These are phyloP conservation scores for Illadopsis cleaveri DNA, from an alignment of 2,113 vertebrate species.

Conservation along the genomic window DNA sequence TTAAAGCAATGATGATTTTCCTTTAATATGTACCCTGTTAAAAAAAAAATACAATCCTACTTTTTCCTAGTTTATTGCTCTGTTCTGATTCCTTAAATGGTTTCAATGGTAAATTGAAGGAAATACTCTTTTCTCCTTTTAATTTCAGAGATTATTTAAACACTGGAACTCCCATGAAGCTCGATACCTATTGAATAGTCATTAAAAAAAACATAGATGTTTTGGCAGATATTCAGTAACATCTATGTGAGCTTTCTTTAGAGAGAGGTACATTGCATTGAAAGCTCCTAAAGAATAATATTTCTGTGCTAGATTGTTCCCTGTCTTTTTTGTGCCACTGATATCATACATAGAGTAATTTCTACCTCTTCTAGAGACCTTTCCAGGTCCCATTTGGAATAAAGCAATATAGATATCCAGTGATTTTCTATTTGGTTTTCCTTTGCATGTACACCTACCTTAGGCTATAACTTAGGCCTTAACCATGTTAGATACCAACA, in stretches of 20 bases:
- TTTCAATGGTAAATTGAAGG: neutral
- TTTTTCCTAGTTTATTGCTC: neutral
- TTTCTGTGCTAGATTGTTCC: neutral
- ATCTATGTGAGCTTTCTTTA: neutral
- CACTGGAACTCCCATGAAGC: neutral
- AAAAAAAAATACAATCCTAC: neutral
- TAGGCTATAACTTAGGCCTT: neutral
- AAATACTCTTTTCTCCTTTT: neutral
- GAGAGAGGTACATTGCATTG: neutral
- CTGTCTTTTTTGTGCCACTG: neutral
- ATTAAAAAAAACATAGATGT: rapidly evolving
- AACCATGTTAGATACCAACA: neutral
- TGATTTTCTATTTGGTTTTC: neutral
- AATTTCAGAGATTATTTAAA: neutral
- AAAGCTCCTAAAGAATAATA: neutral
- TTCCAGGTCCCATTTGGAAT: neutral
- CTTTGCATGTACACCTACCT: neutral
- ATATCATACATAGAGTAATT: neutral
- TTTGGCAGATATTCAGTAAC: neutral
- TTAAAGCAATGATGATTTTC: neutral
- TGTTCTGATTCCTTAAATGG: rapidly evolving
- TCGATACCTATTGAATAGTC: rapidly evolving
- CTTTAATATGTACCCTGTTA: neutral
- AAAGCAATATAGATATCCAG: neutral
- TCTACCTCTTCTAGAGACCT: neutral